Evolutionary conservation across 2,113 vertebrate species (phyloP), one percentile per base, ranked within the genome.

Genomic region (Mirza zaza): DNA sequence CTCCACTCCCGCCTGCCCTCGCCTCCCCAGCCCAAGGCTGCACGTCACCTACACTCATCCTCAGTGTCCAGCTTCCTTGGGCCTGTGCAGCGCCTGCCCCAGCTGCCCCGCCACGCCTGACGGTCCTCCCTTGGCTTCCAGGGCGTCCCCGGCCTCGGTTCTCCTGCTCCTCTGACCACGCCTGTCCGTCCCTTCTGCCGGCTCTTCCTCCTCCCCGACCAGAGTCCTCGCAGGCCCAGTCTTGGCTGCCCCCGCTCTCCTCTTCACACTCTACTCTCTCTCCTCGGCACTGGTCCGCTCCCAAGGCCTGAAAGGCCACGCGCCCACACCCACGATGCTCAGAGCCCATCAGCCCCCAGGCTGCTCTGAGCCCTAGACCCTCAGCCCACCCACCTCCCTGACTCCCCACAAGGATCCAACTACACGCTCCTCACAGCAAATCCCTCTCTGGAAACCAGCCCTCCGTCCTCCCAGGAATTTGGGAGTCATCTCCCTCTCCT

Each of bases 31-130:
- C 0, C 45, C 23, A 89, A 14, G 27, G 2, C 87, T 50, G 27
- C 15, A 4, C 0, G 42, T n/a, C 32, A 1, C 59, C 52, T 18
- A n/a, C 52, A 3, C 27, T 6, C 5, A 6, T 3, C 50, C 71
- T 32, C n/a, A 36, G 70, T 34, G 42, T 52, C 25, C 25, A 20
- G 52, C 68, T 61, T 32, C 71, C 20, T 25, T 13, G 34, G 3
- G 3, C 27, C n/a, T 15, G 63, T 14, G 70, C 63, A 23, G 48
- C 52, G 0, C 12, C n/a, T n/a, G 29, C 27, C 42, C 27, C 70
- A 6, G 55, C 6, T 9, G n/a, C 2, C 27, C 48, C 23, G 10
- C 68, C 2, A 7, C 1, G 29, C 36, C 48, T 10, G 21, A 14
- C 27, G 36, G 63, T 27, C 52, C 91, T 45, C 61, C n/a, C 25